Percentiles rank a stretch among this genome's conserved stretches.
Evolutionary conservation across 1,140 invertebrate species (phyloP).

Genomic region (Euura lappo): DNA sequence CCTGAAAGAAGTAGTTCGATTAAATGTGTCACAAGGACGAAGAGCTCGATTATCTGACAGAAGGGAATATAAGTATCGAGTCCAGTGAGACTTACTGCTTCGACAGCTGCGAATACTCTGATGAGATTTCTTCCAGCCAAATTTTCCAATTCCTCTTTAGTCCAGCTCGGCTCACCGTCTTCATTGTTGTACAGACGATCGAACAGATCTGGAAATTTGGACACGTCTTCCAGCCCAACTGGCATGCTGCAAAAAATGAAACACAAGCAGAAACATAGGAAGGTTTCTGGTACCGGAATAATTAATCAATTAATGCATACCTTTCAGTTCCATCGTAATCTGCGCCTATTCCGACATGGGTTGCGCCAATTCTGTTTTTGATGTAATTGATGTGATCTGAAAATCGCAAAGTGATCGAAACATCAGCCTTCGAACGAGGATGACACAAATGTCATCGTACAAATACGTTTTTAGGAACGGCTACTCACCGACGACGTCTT

Average conservation of each 20-base stretch:
- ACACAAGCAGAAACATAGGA: background rate
- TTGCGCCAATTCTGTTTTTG: constrained; percentile 60
- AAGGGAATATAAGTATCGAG: no score
- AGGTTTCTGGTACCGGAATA: background rate
- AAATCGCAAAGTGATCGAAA: constrained; percentile 30
- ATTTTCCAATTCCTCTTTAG: constrained; percentile 71
- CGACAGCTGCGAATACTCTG: constrained; percentile 70
- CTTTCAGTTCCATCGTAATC: constrained; percentile 64
- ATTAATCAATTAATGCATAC: constrained; percentile 46
- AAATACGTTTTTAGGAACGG: constrained; percentile 13
- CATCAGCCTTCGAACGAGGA: background rate
- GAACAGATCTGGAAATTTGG: constrained; percentile 72
- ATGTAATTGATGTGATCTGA: constrained; percentile 73
- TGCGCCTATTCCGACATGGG: constrained; percentile 65
- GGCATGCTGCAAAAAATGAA: constrained; percentile 59
- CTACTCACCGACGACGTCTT: constrained; percentile 54
- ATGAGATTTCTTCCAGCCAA: constrained; percentile 74
- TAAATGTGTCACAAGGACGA: no score
- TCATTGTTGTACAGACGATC: constrained; percentile 59
- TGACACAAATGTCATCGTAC: background rate
- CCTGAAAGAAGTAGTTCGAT: constrained; percentile 19
- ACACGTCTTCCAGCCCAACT: constrained; percentile 71
- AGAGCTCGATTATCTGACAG: no score
- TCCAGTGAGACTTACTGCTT: constrained; percentile 60
- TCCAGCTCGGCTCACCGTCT: constrained; percentile 63